These are phyloP conservation scores for Arvicola amphibius DNA, from an alignment of 2,797 vertebrate species.

Conservation along the genomic window DNA sequence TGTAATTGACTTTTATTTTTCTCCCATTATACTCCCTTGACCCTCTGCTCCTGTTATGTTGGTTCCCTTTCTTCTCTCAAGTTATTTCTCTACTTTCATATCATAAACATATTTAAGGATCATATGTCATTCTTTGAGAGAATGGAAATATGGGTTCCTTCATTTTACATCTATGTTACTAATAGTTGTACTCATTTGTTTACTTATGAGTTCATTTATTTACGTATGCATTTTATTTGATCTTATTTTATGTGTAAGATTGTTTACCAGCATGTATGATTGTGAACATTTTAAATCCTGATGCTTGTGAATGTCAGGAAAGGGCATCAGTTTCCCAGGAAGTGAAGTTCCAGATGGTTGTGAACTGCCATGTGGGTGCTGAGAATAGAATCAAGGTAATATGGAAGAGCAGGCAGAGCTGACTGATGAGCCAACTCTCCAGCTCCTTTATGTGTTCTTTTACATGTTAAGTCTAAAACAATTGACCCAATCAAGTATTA, in stretches of 20 bases:
- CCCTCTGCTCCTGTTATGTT: background rate
- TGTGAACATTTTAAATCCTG: background rate
- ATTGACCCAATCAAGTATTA: background rate
- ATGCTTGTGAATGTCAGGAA: background rate
- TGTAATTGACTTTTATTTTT: background rate
- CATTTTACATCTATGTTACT: background rate
- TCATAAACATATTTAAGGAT: background rate
- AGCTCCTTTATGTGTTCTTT: background rate
- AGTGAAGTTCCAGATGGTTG: background rate
- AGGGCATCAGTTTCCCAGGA: background rate
- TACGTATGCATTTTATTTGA: background rate
- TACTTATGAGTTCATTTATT: background rate
- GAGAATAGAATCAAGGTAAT: background rate
- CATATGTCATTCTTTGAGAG: background rate
- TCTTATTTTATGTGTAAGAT: background rate
- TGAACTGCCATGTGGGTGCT: background rate
- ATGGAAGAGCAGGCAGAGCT: too few relatives aligned
- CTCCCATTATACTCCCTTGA: fast-evolving
- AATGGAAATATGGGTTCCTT: background rate
- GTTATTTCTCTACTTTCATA: background rate
- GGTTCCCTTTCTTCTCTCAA: too few relatives aligned
- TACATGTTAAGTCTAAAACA: background rate
- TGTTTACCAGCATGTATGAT: background rate
- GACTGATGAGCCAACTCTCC: background rate
- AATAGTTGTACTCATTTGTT: background rate